Evolutionary conservation across 1,140 invertebrate species (phyloP).

Genomic region (Hypothenemus hampei): DNA sequence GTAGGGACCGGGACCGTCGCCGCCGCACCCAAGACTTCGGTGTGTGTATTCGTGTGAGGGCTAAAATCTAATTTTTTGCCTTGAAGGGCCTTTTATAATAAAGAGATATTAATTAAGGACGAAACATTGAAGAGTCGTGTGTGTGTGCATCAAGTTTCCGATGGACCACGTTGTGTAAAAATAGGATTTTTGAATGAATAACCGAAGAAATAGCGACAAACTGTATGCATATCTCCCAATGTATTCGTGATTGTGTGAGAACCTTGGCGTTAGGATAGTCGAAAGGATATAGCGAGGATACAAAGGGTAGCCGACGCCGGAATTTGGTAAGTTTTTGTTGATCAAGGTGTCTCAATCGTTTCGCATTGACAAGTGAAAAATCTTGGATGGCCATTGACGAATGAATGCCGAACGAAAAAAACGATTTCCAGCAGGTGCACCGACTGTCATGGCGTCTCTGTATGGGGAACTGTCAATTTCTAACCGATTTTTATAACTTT

Average conservation of each 20-base stretch:
- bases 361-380: too few relatives aligned
- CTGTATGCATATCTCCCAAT: conserved; percentile 40
- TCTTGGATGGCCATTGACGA: conserved; percentile 2
- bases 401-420: conserved; percentile 20
- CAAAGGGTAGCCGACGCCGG: conserved; percentile 20
- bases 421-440: conserved; percentile 36
- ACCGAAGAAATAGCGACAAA: conserved; percentile 33
- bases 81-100: conserved; percentile 24
- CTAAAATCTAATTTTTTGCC: conserved; percentile 27
- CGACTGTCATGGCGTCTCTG: conserved; percentile 38
- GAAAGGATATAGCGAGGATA: conserved; percentile 21
- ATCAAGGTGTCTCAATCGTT: not conserved
- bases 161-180: conserved; percentile 29
- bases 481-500: conserved; percentile 26
- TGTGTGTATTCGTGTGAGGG: conserved; percentile 19
- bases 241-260: conserved; percentile 40
- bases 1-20: conserved; percentile 34
- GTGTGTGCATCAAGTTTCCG: too few relatives aligned
- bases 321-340: conserved; percentile 13
- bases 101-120: too few relatives aligned
- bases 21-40: conserved; percentile 32
- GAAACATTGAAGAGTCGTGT: too few relatives aligned
- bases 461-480: conserved; percentile 32
- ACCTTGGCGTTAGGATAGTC: conserved; percentile 32
- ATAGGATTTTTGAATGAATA: conserved; percentile 36